These are phyloP conservation scores for Phalera bucephala DNA, from an alignment of 2,888 invertebrate species.

Conservation along the genomic window DNA sequence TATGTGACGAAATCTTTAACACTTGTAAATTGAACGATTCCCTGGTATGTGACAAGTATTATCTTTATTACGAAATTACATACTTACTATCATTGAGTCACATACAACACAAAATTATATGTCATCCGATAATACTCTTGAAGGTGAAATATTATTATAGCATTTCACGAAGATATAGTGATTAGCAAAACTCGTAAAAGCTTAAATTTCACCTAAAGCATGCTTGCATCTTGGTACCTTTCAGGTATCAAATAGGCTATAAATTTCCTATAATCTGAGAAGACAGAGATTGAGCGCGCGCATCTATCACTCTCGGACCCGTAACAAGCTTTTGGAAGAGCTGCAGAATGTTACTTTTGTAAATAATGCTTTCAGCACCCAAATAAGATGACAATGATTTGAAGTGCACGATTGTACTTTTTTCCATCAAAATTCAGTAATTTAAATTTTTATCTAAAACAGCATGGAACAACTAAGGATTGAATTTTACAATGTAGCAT, in stretches of 20 bases:
- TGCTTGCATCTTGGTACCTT: conserved; percentile 21
- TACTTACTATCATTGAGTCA: no score
- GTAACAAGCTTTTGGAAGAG: conserved; percentile 32
- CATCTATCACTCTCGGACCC: conserved; percentile 54
- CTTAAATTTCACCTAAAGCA: no score
- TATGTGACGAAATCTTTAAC: no score
- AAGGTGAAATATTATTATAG: conserved; percentile 10
- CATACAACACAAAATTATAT: conserved; percentile 28
- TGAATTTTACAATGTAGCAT: no score
- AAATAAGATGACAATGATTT: neutral
- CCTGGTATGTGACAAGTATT: no score
- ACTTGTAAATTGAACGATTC: no score
- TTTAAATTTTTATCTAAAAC: neutral
- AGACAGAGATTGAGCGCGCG: no score
- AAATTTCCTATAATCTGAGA: conserved; percentile 59
- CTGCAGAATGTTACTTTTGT: conserved; percentile 34
- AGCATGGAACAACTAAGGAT: no score
- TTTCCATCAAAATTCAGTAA: neutral
- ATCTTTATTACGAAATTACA: no score
- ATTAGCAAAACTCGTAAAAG: no score
- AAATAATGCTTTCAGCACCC: conserved; percentile 16
- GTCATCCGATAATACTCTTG: neutral
- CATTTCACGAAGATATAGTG: no score
- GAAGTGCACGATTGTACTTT: no score
- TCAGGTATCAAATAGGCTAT: conserved; percentile 27